Evolutionary conservation across 2,113 vertebrate genomes (phyloP), one percentile per base, ranked within the genome.

Genomic region (Rousettus leschenaultii): DNA sequence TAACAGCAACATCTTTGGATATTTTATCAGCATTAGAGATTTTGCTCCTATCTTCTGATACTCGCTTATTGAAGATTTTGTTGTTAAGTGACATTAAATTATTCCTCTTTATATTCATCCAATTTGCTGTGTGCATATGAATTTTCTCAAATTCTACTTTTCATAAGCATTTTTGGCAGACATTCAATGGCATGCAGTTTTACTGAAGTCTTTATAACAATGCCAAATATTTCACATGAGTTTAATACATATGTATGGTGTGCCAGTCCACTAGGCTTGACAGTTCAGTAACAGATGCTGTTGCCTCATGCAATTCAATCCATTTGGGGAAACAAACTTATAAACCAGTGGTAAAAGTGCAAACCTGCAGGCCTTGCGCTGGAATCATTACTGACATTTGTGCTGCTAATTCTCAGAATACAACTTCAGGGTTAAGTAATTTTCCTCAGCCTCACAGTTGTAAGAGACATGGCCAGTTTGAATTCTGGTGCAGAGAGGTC

Each of bases 41-140:
- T 95, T 94, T 79, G 55, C 71, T 78, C 6, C 65, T 95, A 74
- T 91, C 53, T 63, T 95, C n/a, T 75, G 28, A 86, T 91, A 51
- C 11, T 94, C 48, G 73, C 12, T 92, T 78, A 94, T 59, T 45
- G 74, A 94, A 96, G 33, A 71, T 88, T 94, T 75, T 63, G 51
- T 53, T 92, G 48, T 80, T 91, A 96, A 95, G 45, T 75, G 80
- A 65, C 45, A 74, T 94, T 92, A 95, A 95, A 51, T 95, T 57
- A 86, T 90, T 88, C 22, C 38, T 66, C 57, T 86, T 86, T 71
- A 28, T 94, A 55, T 79, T 22, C 51, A 53, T 43, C 51, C 43
- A 26, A 48, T 79, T 83, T 14, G 11, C 45, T 70, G 45, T 70
- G 10, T 53, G 30, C 59, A 6, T 59, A 14, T 86, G 38, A 61